These are phyloP conservation scores for Drosophila lowei DNA, from an alignment of 1,140 invertebrate genomes.

Conservation along the genomic window DNA sequence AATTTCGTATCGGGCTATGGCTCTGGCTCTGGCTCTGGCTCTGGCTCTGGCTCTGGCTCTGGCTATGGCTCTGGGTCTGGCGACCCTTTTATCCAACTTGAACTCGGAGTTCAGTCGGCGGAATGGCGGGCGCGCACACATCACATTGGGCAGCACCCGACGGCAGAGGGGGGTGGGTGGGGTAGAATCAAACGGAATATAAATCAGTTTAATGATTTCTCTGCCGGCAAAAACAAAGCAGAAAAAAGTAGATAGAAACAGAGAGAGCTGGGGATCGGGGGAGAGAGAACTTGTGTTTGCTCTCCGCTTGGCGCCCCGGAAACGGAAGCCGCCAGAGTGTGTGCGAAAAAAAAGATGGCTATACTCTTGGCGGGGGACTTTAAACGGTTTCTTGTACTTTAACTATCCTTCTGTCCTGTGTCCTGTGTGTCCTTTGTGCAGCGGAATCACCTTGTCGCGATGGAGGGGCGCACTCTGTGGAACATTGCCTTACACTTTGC, in stretches of 20 bases:
- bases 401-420: neutral
- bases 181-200: conserved; percentile 69
- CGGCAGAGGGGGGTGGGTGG: conserved; percentile 20
- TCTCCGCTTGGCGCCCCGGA: conserved; percentile 59
- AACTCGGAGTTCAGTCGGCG: conserved; percentile 64
- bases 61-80: conserved; percentile 18
- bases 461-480: neutral
- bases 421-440: too few species aligned
- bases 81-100: conserved; percentile 71
- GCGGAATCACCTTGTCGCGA: too few species aligned
- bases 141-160: conserved; percentile 7
- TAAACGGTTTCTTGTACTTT: conserved; percentile 29
- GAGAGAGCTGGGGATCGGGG: neutral
- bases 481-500: conserved; percentile 25
- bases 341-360: conserved; percentile 32
- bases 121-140: conserved; percentile 24
- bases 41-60: neutral
- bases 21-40: too few species aligned
- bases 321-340: conserved; percentile 59
- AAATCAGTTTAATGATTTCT: conserved; percentile 75
- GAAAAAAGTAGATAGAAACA: conserved; percentile 18
- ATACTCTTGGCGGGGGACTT: conserved; percentile 25
- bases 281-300: conserved; percentile 37
- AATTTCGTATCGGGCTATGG: conserved; percentile 44
- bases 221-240: conserved; percentile 58